Conservation (phyloP, 2,888 invertebrate species). For the Agonopterix alstromeriana region DNA sequence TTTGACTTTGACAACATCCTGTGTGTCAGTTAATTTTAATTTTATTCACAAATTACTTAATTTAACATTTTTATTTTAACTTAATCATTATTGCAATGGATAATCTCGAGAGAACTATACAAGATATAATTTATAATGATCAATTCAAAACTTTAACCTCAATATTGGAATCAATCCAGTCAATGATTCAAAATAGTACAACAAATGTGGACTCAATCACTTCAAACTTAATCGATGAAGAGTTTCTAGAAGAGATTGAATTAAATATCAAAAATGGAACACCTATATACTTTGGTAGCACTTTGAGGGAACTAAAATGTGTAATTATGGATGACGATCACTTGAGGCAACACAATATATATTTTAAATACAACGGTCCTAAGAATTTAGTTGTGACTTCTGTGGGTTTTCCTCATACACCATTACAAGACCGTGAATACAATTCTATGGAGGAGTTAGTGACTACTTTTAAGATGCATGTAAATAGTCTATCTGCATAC, state of each 20-base stretch:
- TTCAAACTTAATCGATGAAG: constrained; percentile 33
- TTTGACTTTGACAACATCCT: too few species aligned
- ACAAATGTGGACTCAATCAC: constrained; percentile 16
- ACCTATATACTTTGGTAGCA: constrained; percentile 45
- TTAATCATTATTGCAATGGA: too few species aligned
- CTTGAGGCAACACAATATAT: constrained; percentile 41
- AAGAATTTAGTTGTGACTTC: constrained; percentile 34
- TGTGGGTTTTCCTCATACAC: constrained; percentile 39
- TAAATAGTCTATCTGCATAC: constrained; percentile 37
- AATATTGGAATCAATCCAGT: constrained; percentile 16
- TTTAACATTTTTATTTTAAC: too few species aligned
- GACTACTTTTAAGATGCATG: constrained; percentile 26
- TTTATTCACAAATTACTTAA: too few species aligned
- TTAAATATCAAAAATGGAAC: constrained; percentile 13
- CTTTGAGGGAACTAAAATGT: constrained; percentile 48
- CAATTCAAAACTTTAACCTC: constrained; percentile 7
- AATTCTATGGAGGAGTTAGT: constrained; percentile 36
- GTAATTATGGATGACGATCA: constrained; percentile 31
- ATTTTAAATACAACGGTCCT: constrained; percentile 33
- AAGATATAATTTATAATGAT: constrained; percentile 6
- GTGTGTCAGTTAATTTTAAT: too few species aligned
- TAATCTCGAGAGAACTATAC: background rate
- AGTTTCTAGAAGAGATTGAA: constrained; percentile 43
- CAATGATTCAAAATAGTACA: constrained; percentile 13
- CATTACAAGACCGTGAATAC: constrained; percentile 39